phyloP scores from a whole-genome alignment of 2,888 invertebrate species.

The Baccha elongata region DNA sequence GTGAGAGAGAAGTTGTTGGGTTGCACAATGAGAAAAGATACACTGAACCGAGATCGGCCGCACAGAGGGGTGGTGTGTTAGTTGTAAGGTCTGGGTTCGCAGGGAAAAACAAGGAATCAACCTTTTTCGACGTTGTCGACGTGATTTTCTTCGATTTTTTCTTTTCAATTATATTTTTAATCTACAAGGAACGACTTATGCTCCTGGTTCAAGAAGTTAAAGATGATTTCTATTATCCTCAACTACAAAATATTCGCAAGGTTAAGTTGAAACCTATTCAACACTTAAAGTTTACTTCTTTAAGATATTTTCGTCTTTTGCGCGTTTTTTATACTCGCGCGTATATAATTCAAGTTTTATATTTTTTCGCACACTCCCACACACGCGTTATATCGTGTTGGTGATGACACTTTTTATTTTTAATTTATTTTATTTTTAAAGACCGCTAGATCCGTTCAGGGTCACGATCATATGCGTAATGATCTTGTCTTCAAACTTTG shows the following conservation, averaged over 20 bases:
- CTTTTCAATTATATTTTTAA: constrained; percentile 52
- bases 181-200: constrained; percentile 58
- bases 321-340: constrained; percentile 8
- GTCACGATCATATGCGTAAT: constrained; percentile 59
- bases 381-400: constrained; percentile 33
- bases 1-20: constrained; percentile 22
- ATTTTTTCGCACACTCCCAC: constrained; percentile 50
- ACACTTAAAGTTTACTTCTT: constrained; percentile 43
- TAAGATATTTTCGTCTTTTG: constrained; percentile 28
- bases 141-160: constrained; percentile 54
- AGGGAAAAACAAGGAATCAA: constrained; percentile 59
- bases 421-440: constrained; percentile 13
- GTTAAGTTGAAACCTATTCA: constrained; percentile 54
- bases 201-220: constrained; percentile 36
- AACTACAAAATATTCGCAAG: constrained; percentile 35
- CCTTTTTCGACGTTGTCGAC: constrained; percentile 53
- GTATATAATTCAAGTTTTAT: constrained; percentile 37
- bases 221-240: constrained; percentile 59
- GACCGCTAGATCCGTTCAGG: constrained; percentile 39
- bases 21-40: constrained; percentile 63
- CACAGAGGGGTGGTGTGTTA: constrained; percentile 35
- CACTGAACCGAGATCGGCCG: constrained; percentile 21
- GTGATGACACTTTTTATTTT: constrained; percentile 34
- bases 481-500: constrained; percentile 50
- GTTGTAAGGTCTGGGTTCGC: constrained; percentile 47